phyloP scores from a whole-genome alignment of 2,888 invertebrate genomes.

The Yponomeuta evonymella region DNA sequence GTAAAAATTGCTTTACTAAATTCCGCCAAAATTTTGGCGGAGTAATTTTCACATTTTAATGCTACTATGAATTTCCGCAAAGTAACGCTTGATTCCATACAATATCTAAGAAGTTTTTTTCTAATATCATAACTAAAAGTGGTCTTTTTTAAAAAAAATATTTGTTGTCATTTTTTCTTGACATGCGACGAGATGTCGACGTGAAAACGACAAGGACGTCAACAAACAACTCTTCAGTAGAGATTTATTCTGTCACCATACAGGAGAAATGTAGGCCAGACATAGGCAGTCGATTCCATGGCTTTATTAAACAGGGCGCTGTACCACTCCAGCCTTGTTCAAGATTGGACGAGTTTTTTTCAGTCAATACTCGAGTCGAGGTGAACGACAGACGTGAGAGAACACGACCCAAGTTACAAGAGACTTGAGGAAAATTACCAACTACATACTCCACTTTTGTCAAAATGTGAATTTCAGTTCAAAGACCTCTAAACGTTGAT shows the following conservation, averaged over 20 bases:
- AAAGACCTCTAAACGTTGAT: slow-evolving; percentile 1
- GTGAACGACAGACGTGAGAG: slow-evolving; percentile 37
- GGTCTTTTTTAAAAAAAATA: background rate
- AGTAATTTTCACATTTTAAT: too few relatives aligned
- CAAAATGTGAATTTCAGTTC: slow-evolving; percentile 14
- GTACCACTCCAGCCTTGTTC: slow-evolving; percentile 45
- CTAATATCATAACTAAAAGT: too few relatives aligned
- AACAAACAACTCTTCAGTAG: slow-evolving; percentile 4
- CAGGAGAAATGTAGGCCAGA: slow-evolving; percentile 51
- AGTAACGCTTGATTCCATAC: too few relatives aligned
- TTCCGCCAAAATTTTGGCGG: too few relatives aligned
- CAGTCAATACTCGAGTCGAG: slow-evolving; percentile 34
- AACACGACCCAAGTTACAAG: background rate
- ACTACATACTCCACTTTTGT: slow-evolving; percentile 15
- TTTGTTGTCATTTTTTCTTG: background rate
- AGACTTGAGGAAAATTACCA: background rate
- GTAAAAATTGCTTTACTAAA: too few relatives aligned
- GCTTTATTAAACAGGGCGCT: slow-evolving; percentile 50
- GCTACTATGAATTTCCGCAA: too few relatives aligned
- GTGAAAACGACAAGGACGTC: background rate
- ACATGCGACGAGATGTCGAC: background rate
- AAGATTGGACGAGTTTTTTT: slow-evolving; percentile 65
- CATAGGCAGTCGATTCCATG: slow-evolving; percentile 43
- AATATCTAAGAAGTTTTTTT: too few relatives aligned
- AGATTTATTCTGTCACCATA: slow-evolving; percentile 20